Evolutionary conservation across 2,888 invertebrate species (phyloP).

Genomic region (Hemicrepidius hirtus): DNA sequence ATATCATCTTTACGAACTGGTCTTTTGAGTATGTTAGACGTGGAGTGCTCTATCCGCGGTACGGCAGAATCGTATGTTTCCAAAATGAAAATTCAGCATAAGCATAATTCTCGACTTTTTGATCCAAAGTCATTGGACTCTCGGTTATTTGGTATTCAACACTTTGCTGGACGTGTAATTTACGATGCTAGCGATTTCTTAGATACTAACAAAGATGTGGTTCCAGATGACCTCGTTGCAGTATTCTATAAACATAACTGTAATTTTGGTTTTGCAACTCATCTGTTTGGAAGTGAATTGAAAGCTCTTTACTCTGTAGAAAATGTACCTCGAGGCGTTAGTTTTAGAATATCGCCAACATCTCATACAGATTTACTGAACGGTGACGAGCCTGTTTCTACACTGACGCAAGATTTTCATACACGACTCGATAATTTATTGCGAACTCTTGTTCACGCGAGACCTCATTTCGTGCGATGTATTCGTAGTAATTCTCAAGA

Average conservation of each 20-base stretch:
- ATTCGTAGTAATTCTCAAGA: slow-evolving; percentile 91
- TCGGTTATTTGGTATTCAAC: slow-evolving; percentile 91
- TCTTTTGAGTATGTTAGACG: slow-evolving; percentile 92
- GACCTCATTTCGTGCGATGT: slow-evolving; percentile 96
- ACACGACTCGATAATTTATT: slow-evolving; percentile 93
- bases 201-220: slow-evolving; percentile 93
- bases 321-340: slow-evolving; percentile 84
- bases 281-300: slow-evolving; percentile 94
- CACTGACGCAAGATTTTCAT: slow-evolving; percentile 96
- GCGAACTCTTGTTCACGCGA: slow-evolving; percentile 92
- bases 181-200: slow-evolving; percentile 94
- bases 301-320: slow-evolving; percentile 86
- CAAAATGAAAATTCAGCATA: slow-evolving; percentile 87
- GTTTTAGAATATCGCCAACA: slow-evolving; percentile 93
- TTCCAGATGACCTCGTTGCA: slow-evolving; percentile 93
- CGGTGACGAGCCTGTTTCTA: slow-evolving; percentile 90
- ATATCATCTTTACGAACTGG: slow-evolving; percentile 95
- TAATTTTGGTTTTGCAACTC: slow-evolving; percentile 97
- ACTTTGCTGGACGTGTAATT: slow-evolving; percentile 89
- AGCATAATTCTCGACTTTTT: slow-evolving; percentile 87
- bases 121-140: slow-evolving; percentile 87
- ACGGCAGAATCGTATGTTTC: slow-evolving; percentile 87
- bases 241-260: slow-evolving; percentile 95
- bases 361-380: slow-evolving; percentile 88
- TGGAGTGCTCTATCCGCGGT: slow-evolving; percentile 90